Conservation (phyloP, 1,140 invertebrate genomes). For the Leptinotarsa lineolata region DNA sequence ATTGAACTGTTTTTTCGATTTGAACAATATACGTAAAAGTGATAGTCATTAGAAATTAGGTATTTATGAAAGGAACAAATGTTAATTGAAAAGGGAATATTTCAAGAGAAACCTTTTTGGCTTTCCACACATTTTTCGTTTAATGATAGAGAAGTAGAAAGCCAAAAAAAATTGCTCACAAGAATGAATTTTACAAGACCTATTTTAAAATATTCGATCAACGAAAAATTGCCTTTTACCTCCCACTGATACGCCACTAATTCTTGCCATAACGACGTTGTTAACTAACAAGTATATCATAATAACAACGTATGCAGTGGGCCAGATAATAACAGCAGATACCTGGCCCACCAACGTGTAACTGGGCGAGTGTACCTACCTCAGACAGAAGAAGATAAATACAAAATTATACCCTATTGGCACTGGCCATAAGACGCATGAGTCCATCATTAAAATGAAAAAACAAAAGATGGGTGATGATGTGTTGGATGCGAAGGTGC, state of each 20-base stretch:
- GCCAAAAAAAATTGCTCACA: neutral
- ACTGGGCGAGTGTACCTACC: constrained; percentile 49
- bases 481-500: constrained; percentile 46
- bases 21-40: too few species aligned
- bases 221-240: constrained; percentile 1
- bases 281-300: constrained; percentile 51
- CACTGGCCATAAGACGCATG: constrained; percentile 44
- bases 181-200: too few species aligned
- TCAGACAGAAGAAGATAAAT: constrained; percentile 53
- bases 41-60: too few species aligned
- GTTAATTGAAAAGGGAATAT: too few species aligned
- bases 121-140: neutral
- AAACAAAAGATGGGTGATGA: constrained; percentile 35
- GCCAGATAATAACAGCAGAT: constrained; percentile 22
- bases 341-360: neutral
- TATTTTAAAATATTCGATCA: neutral
- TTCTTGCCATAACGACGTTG: constrained; percentile 43
- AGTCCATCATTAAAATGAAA: constrained; percentile 44
- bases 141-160: neutral
- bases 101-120: too few species aligned
- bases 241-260: constrained; percentile 24
- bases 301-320: constrained; percentile 41
- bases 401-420: constrained; percentile 55
- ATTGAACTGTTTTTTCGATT: too few species aligned
- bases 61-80: too few species aligned